Conservation (phyloP, 2,888 invertebrate species). For the Esperia sulphurella region DNA sequence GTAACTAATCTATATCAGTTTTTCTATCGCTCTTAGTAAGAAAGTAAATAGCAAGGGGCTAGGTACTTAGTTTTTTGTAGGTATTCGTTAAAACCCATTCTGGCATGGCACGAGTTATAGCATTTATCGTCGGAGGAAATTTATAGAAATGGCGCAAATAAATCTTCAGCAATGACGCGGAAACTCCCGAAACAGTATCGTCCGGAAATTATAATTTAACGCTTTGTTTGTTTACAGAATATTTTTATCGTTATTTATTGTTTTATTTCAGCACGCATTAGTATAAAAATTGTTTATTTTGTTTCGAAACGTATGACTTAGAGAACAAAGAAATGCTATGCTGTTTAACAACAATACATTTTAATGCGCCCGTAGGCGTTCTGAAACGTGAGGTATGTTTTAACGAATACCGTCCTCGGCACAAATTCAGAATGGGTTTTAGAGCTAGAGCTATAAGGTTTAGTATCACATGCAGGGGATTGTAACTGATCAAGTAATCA, state of each 20-base stretch:
- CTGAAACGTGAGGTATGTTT: conserved; percentile 13
- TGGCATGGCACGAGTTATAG: no score
- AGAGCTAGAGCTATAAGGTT: neutral
- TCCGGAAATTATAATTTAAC: conserved; percentile 3
- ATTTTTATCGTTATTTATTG: neutral
- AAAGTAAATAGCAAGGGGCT: no score
- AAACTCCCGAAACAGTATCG: conserved; percentile 1
- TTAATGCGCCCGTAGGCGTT: conserved; percentile 23
- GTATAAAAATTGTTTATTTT: conserved; percentile 2
- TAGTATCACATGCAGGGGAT: neutral
- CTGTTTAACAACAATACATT: conserved; percentile 17
- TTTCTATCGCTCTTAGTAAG: no score
- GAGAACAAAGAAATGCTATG: conserved; percentile 19
- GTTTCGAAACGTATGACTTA: neutral
- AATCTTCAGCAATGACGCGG: neutral
- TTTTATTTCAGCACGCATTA: neutral
- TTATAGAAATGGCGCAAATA: neutral
- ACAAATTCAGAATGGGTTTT: neutral
- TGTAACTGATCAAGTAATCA: no score
- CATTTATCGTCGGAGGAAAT: neutral
- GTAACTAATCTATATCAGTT: no score
- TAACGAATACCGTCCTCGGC: conserved; percentile 4
- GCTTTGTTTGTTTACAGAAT: neutral
- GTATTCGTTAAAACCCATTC: no score
- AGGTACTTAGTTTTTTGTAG: no score